A percentile compares a stretch with the other conserved stretches of the same genome.
Evolutionary conservation across 2,113 vertebrate species (phyloP).

Genomic region (Muntiacus muntjak): DNA sequence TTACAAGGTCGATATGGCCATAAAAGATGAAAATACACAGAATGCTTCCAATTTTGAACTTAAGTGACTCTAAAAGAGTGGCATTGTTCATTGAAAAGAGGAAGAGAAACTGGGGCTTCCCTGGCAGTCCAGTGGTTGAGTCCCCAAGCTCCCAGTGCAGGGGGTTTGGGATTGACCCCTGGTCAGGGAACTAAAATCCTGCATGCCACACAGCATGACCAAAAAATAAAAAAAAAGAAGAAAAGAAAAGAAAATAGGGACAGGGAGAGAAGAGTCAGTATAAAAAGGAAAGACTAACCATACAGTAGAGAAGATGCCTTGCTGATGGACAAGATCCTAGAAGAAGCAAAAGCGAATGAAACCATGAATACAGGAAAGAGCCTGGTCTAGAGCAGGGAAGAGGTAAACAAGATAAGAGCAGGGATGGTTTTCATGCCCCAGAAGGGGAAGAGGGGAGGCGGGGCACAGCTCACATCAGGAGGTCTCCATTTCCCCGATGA

Average conservation of each 20-base stretch:
- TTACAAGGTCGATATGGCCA: neutral
- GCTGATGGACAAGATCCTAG: neutral
- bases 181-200: neutral
- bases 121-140: neutral
- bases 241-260: neutral
- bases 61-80: neutral
- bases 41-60: neutral
- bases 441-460: no score
- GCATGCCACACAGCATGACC: neutral
- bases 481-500: neutral
- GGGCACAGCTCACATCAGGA: neutral
- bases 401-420: neutral
- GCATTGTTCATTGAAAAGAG: neutral
- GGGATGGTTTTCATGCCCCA: neutral
- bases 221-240: neutral
- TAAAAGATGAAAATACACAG: neutral
- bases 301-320: neutral
- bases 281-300: neutral
- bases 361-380: neutral
- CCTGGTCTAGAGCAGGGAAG: neutral
- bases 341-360: neutral
- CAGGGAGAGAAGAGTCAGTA: neutral
- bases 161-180: neutral
- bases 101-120: neutral
- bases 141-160: neutral